These are phyloP conservation scores for Lepidurus arcticus DNA, from an alignment of 1,140 invertebrate species.

Conservation along the genomic window DNA sequence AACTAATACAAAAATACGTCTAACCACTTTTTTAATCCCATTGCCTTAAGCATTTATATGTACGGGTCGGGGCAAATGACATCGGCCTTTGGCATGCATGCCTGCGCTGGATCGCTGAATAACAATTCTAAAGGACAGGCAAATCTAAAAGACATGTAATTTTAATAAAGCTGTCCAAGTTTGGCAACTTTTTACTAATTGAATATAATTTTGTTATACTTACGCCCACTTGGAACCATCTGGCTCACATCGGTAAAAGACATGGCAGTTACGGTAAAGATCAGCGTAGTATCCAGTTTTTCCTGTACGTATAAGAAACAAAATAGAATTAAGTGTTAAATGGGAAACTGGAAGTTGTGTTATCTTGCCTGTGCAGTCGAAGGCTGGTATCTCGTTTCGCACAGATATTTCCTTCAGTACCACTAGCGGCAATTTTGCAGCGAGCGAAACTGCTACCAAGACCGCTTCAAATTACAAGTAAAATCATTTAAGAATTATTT, in stretches of 20 bases:
- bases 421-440: neutral
- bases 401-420: neutral
- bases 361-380: constrained; percentile 30
- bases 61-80: constrained; percentile 20
- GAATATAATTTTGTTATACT: neutral
- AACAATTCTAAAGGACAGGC: constrained; percentile 25
- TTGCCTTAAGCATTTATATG: neutral
- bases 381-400: constrained; percentile 17
- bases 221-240: constrained; percentile 32
- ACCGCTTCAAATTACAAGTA: neutral
- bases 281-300: constrained; percentile 34
- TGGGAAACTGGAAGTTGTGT: neutral
- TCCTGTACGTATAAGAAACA: neutral
- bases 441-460: neutral
- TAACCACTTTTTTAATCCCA: no score
- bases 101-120: constrained; percentile 1
- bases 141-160: neutral
- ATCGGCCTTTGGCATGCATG: neutral
- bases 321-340: constrained; percentile 22
- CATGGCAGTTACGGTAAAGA: constrained; percentile 25
- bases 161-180: no score
- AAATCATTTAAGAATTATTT: neutral
- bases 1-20: no score
- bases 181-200: no score
- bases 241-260: constrained; percentile 28